Base-by-base conservation (phyloP, 2,113 vertebrate genomes). In the Pangasianodon gigas region DNA sequence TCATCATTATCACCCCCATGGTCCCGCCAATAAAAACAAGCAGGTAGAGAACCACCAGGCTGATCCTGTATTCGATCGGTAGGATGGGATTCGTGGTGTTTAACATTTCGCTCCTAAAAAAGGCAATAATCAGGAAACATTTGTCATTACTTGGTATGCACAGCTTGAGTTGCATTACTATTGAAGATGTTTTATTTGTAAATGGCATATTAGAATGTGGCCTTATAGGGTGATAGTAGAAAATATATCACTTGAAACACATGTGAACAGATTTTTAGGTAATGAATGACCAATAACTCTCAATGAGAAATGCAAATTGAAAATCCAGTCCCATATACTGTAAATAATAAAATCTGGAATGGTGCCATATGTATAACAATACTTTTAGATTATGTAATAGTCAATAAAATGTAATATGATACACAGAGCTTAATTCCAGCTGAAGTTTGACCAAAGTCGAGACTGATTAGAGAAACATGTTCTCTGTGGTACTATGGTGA, bases 21-120 rank as follows among this genome's bases (percentile, higher is more conserved):
- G 91, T 90, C 2, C 97, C 97, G 19, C 95, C 96, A 2, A 94
- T 48, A 0, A 97, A 85, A 44, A 95, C 95, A 0, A 92, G 2
- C 0, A 89, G 88, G 87, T 97, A 97, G 56, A 94, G 92, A 44
- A 92, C 65, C 56, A 94, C 85, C 54, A 97, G 81, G 46, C 88
- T 48, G 46, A 56, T 75, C 82, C 56, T 91, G 32, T 89, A 90
- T 13, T 48, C 85, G 3, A 19, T 0, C 0, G 85, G 80, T 46
- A 91, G 2, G 9, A 0, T 4, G 9, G 29, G 10, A 41, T 52
- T 69, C 41, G 67, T 65, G 48, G 2, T 29, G 56, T 81, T 89
- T 4, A 18, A 6, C 19, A 46, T 67, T 16, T 18, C 32, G 3
- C 16, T 52, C 82, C 84, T 56, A 62, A 67, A 67, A 85, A 86